phyloP scores from a whole-genome alignment of 2,888 invertebrate genomes.

The Crioceris asparagi region DNA sequence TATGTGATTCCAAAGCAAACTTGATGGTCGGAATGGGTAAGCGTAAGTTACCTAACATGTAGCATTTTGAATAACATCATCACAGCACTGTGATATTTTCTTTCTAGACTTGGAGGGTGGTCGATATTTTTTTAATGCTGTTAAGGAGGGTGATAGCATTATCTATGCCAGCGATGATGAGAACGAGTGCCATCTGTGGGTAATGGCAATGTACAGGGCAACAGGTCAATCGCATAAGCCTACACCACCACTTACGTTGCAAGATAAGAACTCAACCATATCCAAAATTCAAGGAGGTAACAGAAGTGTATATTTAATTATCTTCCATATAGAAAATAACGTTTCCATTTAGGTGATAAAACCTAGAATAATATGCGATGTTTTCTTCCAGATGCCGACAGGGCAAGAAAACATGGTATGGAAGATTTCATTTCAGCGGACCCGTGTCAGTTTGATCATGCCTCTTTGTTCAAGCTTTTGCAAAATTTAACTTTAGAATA shows the following conservation, averaged over 20 bases:
- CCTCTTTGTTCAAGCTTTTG: constrained; percentile 79
- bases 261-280: constrained; percentile 77
- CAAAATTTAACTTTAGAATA: constrained; percentile 92
- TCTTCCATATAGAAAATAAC: too few species aligned
- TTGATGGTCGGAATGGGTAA: constrained; percentile 87
- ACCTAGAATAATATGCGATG: not conserved
- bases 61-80: constrained; percentile 12
- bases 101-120: constrained; percentile 78
- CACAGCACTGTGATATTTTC: constrained; percentile 18
- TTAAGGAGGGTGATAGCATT: constrained; percentile 95
- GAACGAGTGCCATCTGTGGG: constrained; percentile 97
- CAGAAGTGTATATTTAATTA: too few species aligned
- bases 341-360: too few species aligned
- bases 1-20: too few species aligned
- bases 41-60: constrained; percentile 35
- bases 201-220: constrained; percentile 98
- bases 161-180: constrained; percentile 94
- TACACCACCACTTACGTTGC: constrained; percentile 70
- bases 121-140: constrained; percentile 96
- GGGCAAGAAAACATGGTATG: constrained; percentile 97
- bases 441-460: constrained; percentile 94
- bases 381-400: constrained; percentile 65
- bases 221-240: constrained; percentile 99
- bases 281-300: constrained; percentile 86
- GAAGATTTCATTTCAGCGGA: constrained; percentile 99